phyloP scores from a whole-genome alignment of 2,888 invertebrate species.

The Apodemia zela region DNA sequence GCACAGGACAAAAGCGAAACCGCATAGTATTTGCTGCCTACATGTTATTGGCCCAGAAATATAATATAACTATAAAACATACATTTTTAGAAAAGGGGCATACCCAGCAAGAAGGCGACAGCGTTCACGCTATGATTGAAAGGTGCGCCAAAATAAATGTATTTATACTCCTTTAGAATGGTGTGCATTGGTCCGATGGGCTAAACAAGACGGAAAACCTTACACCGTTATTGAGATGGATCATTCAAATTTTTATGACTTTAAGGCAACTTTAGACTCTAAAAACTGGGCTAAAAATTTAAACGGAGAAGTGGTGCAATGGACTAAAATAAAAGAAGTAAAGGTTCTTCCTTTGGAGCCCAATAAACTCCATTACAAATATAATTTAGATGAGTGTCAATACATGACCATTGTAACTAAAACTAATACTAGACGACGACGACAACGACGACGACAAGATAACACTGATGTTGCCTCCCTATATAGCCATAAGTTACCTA shows the following conservation, averaged over 20 bases:
- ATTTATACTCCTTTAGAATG: not conserved
- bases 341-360: slow-evolving; percentile 5
- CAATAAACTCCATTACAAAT: slow-evolving; percentile 7
- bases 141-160: not conserved
- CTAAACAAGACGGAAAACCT: not conserved
- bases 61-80: not conserved
- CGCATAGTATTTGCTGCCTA: not conserved
- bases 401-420: not conserved
- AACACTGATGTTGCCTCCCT: slow-evolving; percentile 1
- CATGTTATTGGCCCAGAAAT: not conserved
- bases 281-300: slow-evolving; percentile 1
- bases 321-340: slow-evolving; percentile 6
- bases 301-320: not conserved
- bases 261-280: slow-evolving; percentile 5
- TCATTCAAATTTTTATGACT: not conserved
- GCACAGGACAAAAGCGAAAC: not conserved
- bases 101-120: not conserved
- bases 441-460: not conserved
- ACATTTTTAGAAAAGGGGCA: not conserved
- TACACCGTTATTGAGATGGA: not conserved
- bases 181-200: not conserved
- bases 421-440: not conserved
- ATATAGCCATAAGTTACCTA: slow-evolving; percentile 2
- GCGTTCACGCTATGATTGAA: not conserved
- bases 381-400: not conserved